Base-by-base conservation (phyloP, 1,140 invertebrate species). In the Archivesica marissinica region DNA sequence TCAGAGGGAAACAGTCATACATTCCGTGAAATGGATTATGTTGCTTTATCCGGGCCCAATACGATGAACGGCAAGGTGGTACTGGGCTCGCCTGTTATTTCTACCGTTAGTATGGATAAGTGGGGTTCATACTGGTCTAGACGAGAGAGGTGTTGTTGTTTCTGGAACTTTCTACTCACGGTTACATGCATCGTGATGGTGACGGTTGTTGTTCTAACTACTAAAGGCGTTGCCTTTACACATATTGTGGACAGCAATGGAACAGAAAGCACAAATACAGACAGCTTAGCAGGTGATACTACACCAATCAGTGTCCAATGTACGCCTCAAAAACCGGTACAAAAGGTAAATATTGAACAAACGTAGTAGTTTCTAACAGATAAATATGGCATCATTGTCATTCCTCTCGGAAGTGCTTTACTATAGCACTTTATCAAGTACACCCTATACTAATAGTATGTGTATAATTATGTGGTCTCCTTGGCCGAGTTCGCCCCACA, bases 61-160 rank as follows among this genome's bases (percentile, higher is more conserved):
- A 25, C 28, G 13, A 23, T 44, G 0, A 50, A 61, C 20, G 61
- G 47, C 0, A 54, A 50, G 4, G 23, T 66, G 3, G 3, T 20
- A 15, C 41, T 44, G 7, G 17, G 41, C 23, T 81, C 78, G 1
- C 78, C 78, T 0, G 64, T 30, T 13, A 28, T 47, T 2, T 81
- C 78, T 7, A 52, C 78, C 9, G 25, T 44, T 17, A 56, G 64
- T 13, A 68, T 61, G 9, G 78, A 81, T 23, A 81, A 72, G 35
- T 81, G 78, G 78, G 61, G 78, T 33, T 81, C 78, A 2, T 81
- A 81, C 38, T 81, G 78, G 78, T 81, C 78, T 11, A 68, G 33
- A 81, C 23, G 78, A 11, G 78, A 81, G 28, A 64, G 78, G n/a
- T 81, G 78, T 41, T 81, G 78, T 38, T 81, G 78, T 39, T 81